Conservation (phyloP, 2,888 invertebrate species). For the Diarsia rubi region DNA sequence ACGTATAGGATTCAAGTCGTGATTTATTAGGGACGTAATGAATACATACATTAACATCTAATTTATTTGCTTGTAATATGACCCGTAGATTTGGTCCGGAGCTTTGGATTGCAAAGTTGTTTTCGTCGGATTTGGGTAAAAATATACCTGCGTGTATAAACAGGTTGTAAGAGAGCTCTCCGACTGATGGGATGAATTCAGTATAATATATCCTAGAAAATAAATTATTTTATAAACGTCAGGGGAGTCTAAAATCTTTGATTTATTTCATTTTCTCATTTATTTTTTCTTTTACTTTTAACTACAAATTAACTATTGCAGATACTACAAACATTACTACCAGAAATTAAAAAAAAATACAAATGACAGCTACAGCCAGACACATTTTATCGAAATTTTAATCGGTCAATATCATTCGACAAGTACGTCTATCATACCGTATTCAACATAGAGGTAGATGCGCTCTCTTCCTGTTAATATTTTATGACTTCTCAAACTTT, state of each 20-base stretch:
- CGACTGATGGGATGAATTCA: no score
- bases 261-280: no score
- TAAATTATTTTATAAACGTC: no score
- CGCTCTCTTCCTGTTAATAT: background rate
- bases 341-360: background rate
- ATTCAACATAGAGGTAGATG: background rate
- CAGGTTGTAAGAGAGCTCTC: no score
- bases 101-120: background rate
- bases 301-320: no score
- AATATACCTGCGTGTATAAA: no score
- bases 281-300: no score
- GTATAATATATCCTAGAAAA: no score
- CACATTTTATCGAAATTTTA: no score
- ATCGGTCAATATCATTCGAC: background rate
- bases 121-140: background rate
- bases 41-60: conserved; percentile 36
- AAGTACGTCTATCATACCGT: background rate
- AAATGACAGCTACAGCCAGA: background rate
- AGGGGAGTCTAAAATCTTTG: no score
- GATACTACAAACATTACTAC: background rate
- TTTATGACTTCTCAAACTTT: conserved; percentile 1
- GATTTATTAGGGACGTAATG: conserved; percentile 40
- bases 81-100: background rate
- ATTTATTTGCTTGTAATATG: conserved; percentile 33
- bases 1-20: conserved; percentile 16